Base-by-base conservation (phyloP, 2,113 vertebrate genomes). In the Pseudonaja textilis region DNA sequence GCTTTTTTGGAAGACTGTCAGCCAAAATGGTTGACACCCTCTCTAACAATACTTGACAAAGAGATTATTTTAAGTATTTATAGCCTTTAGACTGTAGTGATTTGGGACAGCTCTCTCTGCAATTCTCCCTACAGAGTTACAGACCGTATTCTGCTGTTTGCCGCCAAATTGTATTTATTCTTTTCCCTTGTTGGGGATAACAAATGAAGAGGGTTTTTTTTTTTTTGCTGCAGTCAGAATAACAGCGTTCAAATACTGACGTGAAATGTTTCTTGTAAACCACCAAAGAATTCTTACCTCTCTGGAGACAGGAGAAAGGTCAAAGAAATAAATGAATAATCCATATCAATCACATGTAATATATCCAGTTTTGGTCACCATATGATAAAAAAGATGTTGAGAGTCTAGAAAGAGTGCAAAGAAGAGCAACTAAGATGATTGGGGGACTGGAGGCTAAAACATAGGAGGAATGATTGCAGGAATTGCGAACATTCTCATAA, bases 11-110 rank as follows among this genome's bases (percentile, higher is more conserved):
- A 94, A 91, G 7, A n/a, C 94, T 42, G 87, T 0, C 39, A 94
- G 92, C 52, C 59, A 55, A 96, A 97, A 93, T 90, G 2, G 92
- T 94, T 92, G 59, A 95, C 89, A 96, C 90, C 92, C 57, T 96
- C 89, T 56, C 92, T 18, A 1, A 0, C 2, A 96, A 89, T 74
- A 81, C 87, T 94, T 34, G n/a, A 39, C 90, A 52, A 45, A 89
- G 54, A n/a, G 1, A 6, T 91, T 94, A 94, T 93, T 95, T 1
- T 89, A 95, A 92, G 69, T 95, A 96, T 92, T 95, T 93, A 91
- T 88, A 95, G 9, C 42, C 93, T 52, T 85, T 59, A 94, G 93
- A 91, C 89, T 12, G 93, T 59, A 94, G 81, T 45, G 45, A 23
- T 93, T 56, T 94, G 90, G 39, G 2, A 87, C 89, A 1, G 0